Conservation (phyloP, 2,888 invertebrate species). For the Lepidochrysops patricia region DNA sequence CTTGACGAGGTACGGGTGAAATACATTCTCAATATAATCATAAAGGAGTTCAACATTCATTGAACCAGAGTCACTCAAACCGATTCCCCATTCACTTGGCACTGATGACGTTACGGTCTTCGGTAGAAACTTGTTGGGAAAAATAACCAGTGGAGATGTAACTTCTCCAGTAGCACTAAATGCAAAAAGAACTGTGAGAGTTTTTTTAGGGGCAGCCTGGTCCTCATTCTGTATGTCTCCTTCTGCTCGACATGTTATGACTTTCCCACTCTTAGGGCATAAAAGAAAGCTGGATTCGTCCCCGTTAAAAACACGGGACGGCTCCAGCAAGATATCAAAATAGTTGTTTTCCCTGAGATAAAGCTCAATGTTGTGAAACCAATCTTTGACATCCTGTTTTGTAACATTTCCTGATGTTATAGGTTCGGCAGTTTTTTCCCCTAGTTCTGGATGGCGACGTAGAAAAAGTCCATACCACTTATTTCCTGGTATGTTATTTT, state of each 20-base stretch:
- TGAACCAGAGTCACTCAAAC: neutral
- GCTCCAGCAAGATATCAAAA: neutral
- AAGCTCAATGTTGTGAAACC: slow-evolving; percentile 10
- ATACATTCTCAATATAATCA: slow-evolving; percentile 7
- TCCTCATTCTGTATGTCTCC: neutral
- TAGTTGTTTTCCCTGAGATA: slow-evolving; percentile 6
- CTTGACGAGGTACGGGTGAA: neutral
- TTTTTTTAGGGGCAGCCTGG: neutral
- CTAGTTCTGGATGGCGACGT: slow-evolving; percentile 26
- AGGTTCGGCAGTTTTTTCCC: neutral
- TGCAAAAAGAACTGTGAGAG: neutral
- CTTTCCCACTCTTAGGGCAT: slow-evolving; percentile 3
- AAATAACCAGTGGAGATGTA: slow-evolving; percentile 3
- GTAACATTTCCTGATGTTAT: slow-evolving; percentile 4
- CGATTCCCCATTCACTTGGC: neutral
- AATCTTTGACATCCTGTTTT: slow-evolving; percentile 5
- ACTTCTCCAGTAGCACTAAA: slow-evolving; percentile 4
- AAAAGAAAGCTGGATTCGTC: slow-evolving; percentile 4
- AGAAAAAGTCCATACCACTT: slow-evolving; percentile 27
- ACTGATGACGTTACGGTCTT: neutral
- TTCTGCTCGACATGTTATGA: neutral
- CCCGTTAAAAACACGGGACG: slow-evolving; percentile 1
- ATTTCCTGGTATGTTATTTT: slow-evolving; percentile 22
- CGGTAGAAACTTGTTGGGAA: neutral
- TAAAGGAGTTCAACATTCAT: slow-evolving; percentile 5